Percentiles rank a stretch among this genome's conserved stretches.
Evolutionary conservation across 2,888 invertebrate genomes (phyloP).

Genomic region (Meiosimyza platycephala): DNA sequence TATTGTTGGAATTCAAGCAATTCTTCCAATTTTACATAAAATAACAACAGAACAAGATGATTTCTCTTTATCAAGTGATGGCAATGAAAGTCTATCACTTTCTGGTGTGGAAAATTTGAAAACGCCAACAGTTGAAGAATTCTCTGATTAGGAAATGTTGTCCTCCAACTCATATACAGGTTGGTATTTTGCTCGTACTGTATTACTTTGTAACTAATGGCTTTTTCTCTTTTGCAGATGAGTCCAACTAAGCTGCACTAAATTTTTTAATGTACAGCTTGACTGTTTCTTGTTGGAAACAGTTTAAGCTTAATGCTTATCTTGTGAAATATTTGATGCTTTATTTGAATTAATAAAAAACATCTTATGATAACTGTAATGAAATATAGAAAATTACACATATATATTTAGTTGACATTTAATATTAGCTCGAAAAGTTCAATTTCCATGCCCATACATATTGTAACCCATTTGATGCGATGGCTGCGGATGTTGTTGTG

Average conservation of each 20-base stretch:
- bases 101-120: constrained; percentile 48
- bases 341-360: too few relatives aligned
- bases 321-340: too few relatives aligned
- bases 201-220: neutral
- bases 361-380: too few relatives aligned
- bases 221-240: constrained; percentile 62
- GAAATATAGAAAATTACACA: too few relatives aligned
- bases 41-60: constrained; percentile 59
- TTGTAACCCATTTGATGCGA: constrained; percentile 50
- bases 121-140: constrained; percentile 62
- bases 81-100: constrained; percentile 41
- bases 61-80: constrained; percentile 53
- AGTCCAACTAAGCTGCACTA: too few relatives aligned
- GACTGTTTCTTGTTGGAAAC: too few relatives aligned
- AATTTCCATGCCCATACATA: constrained; percentile 50
- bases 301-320: too few relatives aligned
- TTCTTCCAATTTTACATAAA: constrained; percentile 71
- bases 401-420: too few relatives aligned
- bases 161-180: constrained; percentile 68
- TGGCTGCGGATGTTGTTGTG: constrained; percentile 39
- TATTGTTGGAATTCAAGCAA: constrained; percentile 72
- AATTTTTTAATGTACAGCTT: too few relatives aligned
- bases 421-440: too few relatives aligned
- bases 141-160: constrained; percentile 71
- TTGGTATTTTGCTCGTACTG: neutral